phyloP scores from a whole-genome alignment of 1,140 invertebrate genomes.

The Eupristina koningsbergeri region DNA sequence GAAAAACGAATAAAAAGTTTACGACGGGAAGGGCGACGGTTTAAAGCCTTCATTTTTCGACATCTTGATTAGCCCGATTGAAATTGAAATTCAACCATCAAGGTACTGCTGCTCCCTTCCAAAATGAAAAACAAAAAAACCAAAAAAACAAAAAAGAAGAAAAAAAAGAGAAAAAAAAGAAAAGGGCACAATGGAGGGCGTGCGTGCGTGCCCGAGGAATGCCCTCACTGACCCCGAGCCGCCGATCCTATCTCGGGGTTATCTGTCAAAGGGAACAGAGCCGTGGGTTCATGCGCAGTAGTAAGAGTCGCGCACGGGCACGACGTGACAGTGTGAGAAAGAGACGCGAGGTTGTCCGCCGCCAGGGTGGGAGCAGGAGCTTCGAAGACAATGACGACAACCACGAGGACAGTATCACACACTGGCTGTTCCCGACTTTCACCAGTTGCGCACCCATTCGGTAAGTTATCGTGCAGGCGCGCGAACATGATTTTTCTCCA shows the following conservation, averaged over 20 bases:
- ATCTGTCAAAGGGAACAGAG: conserved; percentile 18
- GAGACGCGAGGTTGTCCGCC: background rate
- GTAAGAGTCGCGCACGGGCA: conserved; percentile 28
- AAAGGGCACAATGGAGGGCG: no score
- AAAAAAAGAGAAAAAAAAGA: no score
- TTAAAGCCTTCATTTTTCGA: no score
- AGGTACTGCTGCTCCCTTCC: no score
- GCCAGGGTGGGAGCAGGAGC: background rate
- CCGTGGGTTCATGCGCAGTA: conserved; percentile 40
- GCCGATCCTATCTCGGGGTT: conserved; percentile 14
- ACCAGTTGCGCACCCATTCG: conserved; percentile 45
- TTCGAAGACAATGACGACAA: conserved; percentile 41
- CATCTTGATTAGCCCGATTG: background rate
- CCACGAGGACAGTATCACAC: conserved; percentile 38
- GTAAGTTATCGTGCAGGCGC: conserved; percentile 39
- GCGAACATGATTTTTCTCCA: conserved; percentile 44
- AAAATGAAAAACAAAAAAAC: background rate
- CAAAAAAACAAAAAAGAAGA: background rate
- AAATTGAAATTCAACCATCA: background rate
- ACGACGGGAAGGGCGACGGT: no score
- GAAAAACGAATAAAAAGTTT: no score
- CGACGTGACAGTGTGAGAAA: conserved; percentile 49
- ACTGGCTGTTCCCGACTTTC: conserved; percentile 39
- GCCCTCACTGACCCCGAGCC: background rate
- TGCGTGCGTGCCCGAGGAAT: no score